A percentile compares a stretch with the other conserved stretches of the same genome.
phyloP scores from a whole-genome alignment of 2,888 invertebrate species.

The Ichneumoninae sp. region DNA sequence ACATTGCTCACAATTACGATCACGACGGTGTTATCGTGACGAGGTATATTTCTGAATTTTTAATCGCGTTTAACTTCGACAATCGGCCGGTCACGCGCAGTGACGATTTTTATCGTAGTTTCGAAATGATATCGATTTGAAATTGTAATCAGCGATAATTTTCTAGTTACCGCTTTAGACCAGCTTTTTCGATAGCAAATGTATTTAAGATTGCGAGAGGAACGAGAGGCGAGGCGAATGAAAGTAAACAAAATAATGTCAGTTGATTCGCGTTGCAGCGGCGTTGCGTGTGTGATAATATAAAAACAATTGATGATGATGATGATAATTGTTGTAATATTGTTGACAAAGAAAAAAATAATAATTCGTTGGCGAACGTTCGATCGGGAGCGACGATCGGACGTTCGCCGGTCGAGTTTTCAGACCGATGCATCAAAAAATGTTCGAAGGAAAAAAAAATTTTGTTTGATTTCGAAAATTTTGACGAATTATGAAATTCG shows the following conservation, averaged over 20 bases:
- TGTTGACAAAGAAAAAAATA: constrained; percentile 28
- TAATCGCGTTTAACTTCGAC: constrained; percentile 61
- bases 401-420: constrained; percentile 40
- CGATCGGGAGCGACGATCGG: constrained; percentile 56
- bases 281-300: constrained; percentile 43
- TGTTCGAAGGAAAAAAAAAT: background rate
- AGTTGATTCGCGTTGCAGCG: constrained; percentile 29
- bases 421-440: background rate
- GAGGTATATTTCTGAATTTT: background rate
- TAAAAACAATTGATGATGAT: constrained; percentile 5
- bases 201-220: constrained; percentile 37
- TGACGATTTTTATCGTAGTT: constrained; percentile 24
- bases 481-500: constrained; percentile 1
- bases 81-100: constrained; percentile 51
- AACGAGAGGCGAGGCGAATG: constrained; percentile 14
- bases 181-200: constrained; percentile 41
- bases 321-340: constrained; percentile 44
- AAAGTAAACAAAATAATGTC: constrained; percentile 43
- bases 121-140: constrained; percentile 30
- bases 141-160: constrained; percentile 40
- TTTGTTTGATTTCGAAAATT: background rate
- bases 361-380: constrained; percentile 35
- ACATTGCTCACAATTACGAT: background rate
- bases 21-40: background rate
- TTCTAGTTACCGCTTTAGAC: constrained; percentile 39